Evolutionary conservation across 2,888 invertebrate species (phyloP), one percentile per base, ranked within the genome.

Genomic region (Congeria kusceri): DNA sequence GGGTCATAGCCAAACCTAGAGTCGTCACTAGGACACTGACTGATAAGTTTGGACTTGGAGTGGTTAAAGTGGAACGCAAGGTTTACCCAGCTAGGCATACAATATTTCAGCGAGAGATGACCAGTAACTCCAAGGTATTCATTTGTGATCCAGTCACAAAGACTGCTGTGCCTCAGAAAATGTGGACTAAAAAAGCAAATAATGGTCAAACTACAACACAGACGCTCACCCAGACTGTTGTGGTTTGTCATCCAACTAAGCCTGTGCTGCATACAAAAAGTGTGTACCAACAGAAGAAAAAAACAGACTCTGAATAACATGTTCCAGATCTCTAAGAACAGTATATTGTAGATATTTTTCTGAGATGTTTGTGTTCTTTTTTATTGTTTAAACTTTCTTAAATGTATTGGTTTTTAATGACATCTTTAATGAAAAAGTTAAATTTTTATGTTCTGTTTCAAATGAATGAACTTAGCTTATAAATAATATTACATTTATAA

Each of bases 121-220:
- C 20, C 2, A 53, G 23, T 23, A 25, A 25, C 23, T 23, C 20
- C 13, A 20, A 53, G 53, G 53, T 53, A 9, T 53, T 53, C 53
- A 53, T 53, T 20, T 53, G 53, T 20, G 53, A 53, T 53, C 53
- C 53, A 53, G 53, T 53, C 3, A 53, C 53, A 23, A 53, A 53
- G 25, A 25, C 11, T 9, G 53, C 53, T 23, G 53, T 53, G 11
- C 53, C 53, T 53, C 20, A 23, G 25, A 23, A 20, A 23, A 2
- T 23, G 53, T 53, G 53, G 53, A 53, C 20, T 9, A 53, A 15
- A 23, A 23, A 53, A 15, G n/a, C 2, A 9, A 20, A 53, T 23
- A 53, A 23, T 53, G 53, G 53, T 4, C 20, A 5, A 53, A 20
- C 9, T 53, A 11, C 53, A 53, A 2, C 53, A 20, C 53, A 53